A percentile compares a stretch with the other conserved stretches of the same genome.
Conservation (phyloP, 2,888 invertebrate genomes). For the Brachypterus glaber region DNA sequence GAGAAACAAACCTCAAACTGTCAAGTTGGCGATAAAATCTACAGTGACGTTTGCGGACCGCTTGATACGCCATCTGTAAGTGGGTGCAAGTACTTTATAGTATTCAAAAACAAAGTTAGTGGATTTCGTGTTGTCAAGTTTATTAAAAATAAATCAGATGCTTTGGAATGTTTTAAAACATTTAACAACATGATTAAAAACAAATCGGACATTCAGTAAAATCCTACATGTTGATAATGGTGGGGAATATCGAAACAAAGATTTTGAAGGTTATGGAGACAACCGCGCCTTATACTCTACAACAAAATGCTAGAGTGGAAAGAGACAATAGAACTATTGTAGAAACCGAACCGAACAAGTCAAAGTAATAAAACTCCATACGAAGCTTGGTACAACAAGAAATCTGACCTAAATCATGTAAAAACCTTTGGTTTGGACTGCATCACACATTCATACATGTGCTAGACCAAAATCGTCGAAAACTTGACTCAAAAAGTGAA, state of each 20-base stretch:
- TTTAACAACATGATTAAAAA: no score
- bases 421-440: constrained; percentile 23
- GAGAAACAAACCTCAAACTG: constrained; percentile 6
- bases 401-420: constrained; percentile 22
- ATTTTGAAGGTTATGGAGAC: constrained; percentile 17
- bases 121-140: constrained; percentile 17
- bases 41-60: constrained; percentile 18
- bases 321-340: constrained; percentile 30
- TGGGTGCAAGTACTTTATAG: constrained; percentile 17
- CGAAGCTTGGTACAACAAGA: constrained; percentile 21
- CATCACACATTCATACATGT: constrained; percentile 16
- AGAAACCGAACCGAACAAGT: no score
- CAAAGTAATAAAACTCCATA: constrained; percentile 30
- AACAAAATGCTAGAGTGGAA: constrained; percentile 30
- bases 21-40: constrained; percentile 19
- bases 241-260: constrained; percentile 21
- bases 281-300: constrained; percentile 24
- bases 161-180: no score
- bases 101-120: constrained; percentile 21
- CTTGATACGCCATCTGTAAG: constrained; percentile 15
- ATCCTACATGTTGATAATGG: constrained; percentile 12
- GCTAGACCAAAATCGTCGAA: no score
- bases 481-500: no score
- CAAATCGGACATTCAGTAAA: no score
- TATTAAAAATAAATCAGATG: constrained; percentile 10